phyloP scores from a whole-genome alignment of 2,888 invertebrate species.

The Himalopsyche kuldschensis region DNA sequence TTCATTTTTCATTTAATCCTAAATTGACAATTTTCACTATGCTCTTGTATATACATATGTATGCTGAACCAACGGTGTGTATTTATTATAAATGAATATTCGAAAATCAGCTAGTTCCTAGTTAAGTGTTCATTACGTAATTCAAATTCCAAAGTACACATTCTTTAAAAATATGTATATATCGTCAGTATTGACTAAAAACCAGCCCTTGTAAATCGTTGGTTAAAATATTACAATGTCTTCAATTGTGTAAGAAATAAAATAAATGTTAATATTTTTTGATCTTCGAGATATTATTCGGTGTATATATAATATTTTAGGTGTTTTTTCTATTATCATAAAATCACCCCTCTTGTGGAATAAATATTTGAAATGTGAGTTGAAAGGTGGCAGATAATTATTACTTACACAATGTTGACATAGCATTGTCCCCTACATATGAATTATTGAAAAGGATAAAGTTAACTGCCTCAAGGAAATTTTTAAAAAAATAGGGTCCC shows the following conservation, averaged over 20 bases:
- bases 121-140: too few relatives aligned
- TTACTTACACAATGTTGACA: slow-evolving; percentile 18
- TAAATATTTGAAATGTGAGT: not conserved
- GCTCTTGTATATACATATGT: too few relatives aligned
- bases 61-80: too few relatives aligned
- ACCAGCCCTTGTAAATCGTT: not conserved
- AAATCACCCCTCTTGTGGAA: not conserved
- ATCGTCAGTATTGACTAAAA: not conserved
- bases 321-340: not conserved
- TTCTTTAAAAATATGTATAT: not conserved
- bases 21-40: too few relatives aligned
- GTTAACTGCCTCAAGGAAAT: not conserved
- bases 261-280: too few relatives aligned
- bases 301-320: not conserved
- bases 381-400: slow-evolving; percentile 31
- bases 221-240: too few relatives aligned
- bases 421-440: slow-evolving; percentile 6
- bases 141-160: too few relatives aligned
- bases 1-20: too few relatives aligned
- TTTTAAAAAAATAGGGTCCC: not conserved
- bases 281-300: too few relatives aligned
- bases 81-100: too few relatives aligned
- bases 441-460: slow-evolving; percentile 10
- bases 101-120: too few relatives aligned
- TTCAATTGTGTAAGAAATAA: too few relatives aligned